Conservation (phyloP, 2,113 vertebrate species). For the Condylura cristata region DNA sequence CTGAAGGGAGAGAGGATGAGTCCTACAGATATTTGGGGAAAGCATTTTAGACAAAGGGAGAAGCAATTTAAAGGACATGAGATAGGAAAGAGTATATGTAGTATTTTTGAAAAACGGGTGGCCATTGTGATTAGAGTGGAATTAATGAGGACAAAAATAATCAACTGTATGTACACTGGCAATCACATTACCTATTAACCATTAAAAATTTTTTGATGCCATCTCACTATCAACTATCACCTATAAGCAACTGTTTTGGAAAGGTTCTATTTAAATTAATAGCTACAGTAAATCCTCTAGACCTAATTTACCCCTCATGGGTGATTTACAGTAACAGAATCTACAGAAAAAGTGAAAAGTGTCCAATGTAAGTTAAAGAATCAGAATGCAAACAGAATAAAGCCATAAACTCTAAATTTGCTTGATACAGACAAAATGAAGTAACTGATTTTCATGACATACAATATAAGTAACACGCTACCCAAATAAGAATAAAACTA, state of each 20-base stretch:
- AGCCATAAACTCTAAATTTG: not conserved
- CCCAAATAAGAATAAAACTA: constrained; percentile 18
- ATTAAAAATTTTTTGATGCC: not conserved
- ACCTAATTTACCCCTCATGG: not conserved
- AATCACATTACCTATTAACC: not conserved
- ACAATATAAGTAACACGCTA: not conserved
- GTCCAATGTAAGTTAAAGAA: not conserved
- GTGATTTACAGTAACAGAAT: not conserved
- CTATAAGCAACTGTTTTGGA: not conserved
- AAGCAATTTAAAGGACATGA: not conserved
- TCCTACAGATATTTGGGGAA: not conserved
- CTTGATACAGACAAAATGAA: not conserved
- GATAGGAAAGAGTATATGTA: not conserved
- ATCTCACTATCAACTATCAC: not conserved
- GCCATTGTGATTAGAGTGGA: not conserved
- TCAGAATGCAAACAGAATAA: not conserved
- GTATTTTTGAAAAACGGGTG: not conserved
- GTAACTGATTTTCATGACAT: constrained; percentile 12
- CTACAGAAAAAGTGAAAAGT: not conserved
- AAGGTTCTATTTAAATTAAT: constrained; percentile 21
- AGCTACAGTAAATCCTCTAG: not conserved
- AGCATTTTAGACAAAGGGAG: not conserved
- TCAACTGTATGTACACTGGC: not conserved
- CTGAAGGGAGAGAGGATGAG: not conserved
- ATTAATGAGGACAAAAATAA: constrained; percentile 1